phyloP scores from a whole-genome alignment of 2,888 invertebrate species.

The Eupithecia dodoneata region DNA sequence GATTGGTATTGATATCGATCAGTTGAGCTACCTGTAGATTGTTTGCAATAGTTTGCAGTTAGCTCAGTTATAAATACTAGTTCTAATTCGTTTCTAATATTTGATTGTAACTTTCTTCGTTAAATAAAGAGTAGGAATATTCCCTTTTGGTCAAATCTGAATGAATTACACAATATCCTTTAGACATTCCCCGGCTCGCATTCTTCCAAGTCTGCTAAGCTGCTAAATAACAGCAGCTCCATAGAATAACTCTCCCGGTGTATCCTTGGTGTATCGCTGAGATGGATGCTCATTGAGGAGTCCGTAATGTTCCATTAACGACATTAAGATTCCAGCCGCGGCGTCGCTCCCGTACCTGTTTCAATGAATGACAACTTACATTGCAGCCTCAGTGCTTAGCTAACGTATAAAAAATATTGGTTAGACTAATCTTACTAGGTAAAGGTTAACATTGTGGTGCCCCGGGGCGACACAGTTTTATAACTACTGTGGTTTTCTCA shows the following conservation, averaged over 20 bases:
- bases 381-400: background rate
- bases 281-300: constrained; percentile 13
- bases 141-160: background rate
- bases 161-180: background rate
- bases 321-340: constrained; percentile 17
- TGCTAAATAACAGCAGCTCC: background rate
- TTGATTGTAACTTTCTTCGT: too few species aligned
- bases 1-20: too few species aligned
- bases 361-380: constrained; percentile 6
- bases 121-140: too few species aligned
- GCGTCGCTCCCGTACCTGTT: background rate
- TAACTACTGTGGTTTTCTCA: too few species aligned
- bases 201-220: background rate
- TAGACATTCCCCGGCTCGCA: background rate
- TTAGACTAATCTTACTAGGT: background rate
- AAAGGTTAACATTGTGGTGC: too few species aligned
- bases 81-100: too few species aligned
- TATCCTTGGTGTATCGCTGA: background rate
- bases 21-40: too few species aligned
- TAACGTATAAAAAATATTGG: background rate
- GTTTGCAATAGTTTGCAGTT: too few species aligned
- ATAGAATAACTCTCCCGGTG: background rate
- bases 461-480: too few species aligned
- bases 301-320: constrained; percentile 14
- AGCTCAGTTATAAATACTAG: too few species aligned